Evolutionary conservation across 1,140 invertebrate species (phyloP).

Genomic region (Pogonus chalceus): DNA sequence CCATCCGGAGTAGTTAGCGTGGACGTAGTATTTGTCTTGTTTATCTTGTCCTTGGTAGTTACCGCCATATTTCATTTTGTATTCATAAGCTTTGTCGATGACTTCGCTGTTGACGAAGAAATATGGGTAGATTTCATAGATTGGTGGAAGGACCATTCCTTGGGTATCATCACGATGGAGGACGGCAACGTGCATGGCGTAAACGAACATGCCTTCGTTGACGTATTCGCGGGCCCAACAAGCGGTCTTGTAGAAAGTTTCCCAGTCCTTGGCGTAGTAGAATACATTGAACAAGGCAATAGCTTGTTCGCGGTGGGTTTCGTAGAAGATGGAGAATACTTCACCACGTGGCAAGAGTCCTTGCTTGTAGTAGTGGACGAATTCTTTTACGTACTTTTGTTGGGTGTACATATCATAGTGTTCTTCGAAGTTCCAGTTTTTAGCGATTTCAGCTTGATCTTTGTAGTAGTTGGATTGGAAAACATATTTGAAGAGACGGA

Average conservation of each 20-base stretch:
- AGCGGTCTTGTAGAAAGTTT: conserved; percentile 53
- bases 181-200: conserved; percentile 47
- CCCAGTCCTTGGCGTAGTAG: conserved; percentile 52
- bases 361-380: conserved; percentile 38
- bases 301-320: conserved; percentile 44
- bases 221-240: conserved; percentile 50
- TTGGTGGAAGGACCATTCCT: conserved; percentile 48
- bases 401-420: conserved; percentile 41
- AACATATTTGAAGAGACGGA: conserved; percentile 49
- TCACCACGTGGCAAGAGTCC: conserved; percentile 33
- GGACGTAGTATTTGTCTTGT: conserved; percentile 31
- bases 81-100: conserved; percentile 44
- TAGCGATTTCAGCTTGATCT: conserved; percentile 38
- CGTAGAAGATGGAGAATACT: conserved; percentile 38
- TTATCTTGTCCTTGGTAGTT: conserved; percentile 30
- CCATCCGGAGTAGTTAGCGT: conserved; percentile 31
- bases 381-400: conserved; percentile 45
- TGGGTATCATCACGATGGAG: conserved; percentile 49
- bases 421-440: conserved; percentile 41
- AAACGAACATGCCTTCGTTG: conserved; percentile 53
- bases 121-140: conserved; percentile 55
- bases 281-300: conserved; percentile 46
- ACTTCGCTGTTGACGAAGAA: conserved; percentile 48
- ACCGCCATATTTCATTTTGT: conserved; percentile 39
- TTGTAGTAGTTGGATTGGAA: conserved; percentile 40